These are phyloP conservation scores for Dicaeum eximium DNA, from an alignment of 2,113 vertebrate genomes.

Conservation along the genomic window DNA sequence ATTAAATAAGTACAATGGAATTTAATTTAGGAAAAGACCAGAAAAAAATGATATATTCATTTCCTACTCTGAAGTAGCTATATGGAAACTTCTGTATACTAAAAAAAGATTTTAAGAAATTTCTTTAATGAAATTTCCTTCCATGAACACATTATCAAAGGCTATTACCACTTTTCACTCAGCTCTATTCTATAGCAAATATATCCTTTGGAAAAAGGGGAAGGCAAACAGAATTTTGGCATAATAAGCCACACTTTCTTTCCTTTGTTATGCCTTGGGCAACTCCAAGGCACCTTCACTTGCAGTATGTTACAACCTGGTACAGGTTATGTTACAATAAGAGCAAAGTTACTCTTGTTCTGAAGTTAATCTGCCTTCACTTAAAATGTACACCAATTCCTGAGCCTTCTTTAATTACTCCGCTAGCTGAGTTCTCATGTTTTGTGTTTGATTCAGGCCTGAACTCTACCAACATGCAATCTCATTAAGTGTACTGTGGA, in stretches of 20 bases:
- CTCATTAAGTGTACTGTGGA: not conserved
- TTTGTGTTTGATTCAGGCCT: not conserved
- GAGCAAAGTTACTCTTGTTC: not conserved
- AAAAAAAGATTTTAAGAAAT: not conserved
- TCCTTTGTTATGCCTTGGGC: not conserved
- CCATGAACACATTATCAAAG: not conserved
- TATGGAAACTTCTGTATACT: not conserved
- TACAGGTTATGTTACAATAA: not conserved
- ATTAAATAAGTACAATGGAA: not conserved
- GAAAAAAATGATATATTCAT: not conserved
- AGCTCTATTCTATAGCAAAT: not conserved
- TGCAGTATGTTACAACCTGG: not conserved
- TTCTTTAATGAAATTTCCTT: not conserved
- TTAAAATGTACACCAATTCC: not conserved
- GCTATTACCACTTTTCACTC: not conserved
- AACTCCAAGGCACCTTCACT: not conserved
- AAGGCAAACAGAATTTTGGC: not conserved
- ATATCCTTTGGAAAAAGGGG: not conserved
- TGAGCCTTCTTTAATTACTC: not conserved
- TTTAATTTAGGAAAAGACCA: not conserved
- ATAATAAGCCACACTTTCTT: not conserved
- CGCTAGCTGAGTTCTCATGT: not conserved
- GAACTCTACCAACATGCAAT: not conserved
- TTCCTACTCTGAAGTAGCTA: not conserved
- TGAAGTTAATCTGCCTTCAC: not conserved